A percentile compares a stretch with the other conserved stretches of the same genome.
Conservation (phyloP, 2,113 vertebrate genomes). For the Anthoscopus minutus region DNA sequence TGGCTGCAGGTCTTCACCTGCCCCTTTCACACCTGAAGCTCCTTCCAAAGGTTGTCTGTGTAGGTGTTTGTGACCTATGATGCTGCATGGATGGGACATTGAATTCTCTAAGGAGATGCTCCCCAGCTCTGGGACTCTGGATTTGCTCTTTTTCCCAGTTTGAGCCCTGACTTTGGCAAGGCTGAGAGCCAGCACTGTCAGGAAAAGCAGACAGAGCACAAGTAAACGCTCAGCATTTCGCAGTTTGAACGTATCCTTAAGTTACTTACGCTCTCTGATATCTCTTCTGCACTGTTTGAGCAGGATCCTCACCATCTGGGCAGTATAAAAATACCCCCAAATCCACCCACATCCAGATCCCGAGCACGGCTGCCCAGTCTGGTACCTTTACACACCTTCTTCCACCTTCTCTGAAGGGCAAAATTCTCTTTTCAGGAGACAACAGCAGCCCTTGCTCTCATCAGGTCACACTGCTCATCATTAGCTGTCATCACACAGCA, state of each 20-base stretch:
- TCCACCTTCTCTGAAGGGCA: background rate
- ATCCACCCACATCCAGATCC: background rate
- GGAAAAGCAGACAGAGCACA: background rate
- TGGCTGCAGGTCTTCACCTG: background rate
- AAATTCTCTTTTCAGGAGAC: background rate
- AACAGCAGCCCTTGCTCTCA: background rate
- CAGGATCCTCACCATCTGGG: background rate
- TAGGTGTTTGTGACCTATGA: background rate
- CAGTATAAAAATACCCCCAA: background rate
- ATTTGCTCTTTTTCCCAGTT: background rate
- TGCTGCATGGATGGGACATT: background rate
- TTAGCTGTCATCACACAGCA: conserved; percentile 26
- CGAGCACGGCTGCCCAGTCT: accelerated
- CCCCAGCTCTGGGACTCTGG: background rate
- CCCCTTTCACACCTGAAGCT: background rate
- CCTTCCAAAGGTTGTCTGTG: background rate
- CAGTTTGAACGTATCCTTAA: background rate
- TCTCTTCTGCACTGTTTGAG: background rate
- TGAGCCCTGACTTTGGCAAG: background rate
- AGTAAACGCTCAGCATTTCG: background rate
- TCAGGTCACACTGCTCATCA: conserved; percentile 3
- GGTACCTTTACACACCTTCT: background rate
- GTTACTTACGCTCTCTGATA: background rate
- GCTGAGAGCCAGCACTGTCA: background rate
- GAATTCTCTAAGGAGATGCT: background rate